Percentiles rank a stretch among this genome's conserved stretches.
These are phyloP conservation scores for Podarcis cretensis DNA, from an alignment of 2,113 vertebrate genomes.

Conservation along the genomic window DNA sequence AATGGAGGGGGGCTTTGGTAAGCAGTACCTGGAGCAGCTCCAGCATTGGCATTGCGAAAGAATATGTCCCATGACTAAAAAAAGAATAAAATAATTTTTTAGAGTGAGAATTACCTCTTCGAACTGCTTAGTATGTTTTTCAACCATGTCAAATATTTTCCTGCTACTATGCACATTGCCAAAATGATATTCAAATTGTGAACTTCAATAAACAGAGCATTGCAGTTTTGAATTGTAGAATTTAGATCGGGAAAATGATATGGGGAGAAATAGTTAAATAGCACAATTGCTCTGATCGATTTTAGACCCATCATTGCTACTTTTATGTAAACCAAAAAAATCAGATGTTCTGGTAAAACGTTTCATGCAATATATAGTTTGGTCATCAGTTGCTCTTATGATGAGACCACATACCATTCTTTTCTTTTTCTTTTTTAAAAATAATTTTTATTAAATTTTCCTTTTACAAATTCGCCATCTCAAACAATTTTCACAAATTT, in stretches of 20 bases:
- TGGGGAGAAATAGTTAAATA: neutral
- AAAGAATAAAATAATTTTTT: slow-evolving; percentile 20
- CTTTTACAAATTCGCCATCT: too few species aligned
- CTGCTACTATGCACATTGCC: neutral
- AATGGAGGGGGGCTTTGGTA: slow-evolving; percentile 87
- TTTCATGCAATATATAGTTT: neutral
- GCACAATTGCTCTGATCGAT: neutral
- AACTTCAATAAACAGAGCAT: too few species aligned
- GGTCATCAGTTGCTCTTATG: neutral
- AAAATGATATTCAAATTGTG: neutral
- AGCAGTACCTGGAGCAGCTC: slow-evolving; percentile 87
- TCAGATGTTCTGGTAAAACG: neutral
- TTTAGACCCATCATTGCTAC: neutral
- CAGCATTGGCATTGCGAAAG: slow-evolving; percentile 89
- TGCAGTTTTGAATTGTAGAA: neutral
- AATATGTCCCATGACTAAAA: slow-evolving; percentile 95
- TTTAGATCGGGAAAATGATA: neutral
- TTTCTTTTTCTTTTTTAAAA: neutral
- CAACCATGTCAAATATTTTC: neutral
- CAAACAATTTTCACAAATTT: too few species aligned
- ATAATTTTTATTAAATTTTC: too few species aligned
- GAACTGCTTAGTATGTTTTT: neutral
- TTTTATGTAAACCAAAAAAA: neutral
- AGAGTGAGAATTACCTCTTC: neutral
- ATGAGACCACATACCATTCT: neutral